Evolutionary conservation across 2,113 vertebrate species (phyloP), one percentile per base, ranked within the genome.

Genomic region (Oryzias woworae): DNA sequence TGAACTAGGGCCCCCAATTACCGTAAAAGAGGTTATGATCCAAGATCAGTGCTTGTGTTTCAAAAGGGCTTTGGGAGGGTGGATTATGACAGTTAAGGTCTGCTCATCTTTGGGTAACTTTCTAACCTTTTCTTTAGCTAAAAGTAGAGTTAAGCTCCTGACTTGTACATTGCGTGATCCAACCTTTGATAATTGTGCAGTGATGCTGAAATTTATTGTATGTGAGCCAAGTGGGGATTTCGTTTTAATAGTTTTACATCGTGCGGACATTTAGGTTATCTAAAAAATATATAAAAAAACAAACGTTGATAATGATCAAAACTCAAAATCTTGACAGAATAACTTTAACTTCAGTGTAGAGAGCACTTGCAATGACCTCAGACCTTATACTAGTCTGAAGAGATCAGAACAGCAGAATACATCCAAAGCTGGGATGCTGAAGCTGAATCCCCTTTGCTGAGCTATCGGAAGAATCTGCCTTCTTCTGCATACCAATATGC

Each of bases 401-500:
- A 88, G 84, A 88, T 85, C 85, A 82, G 81, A 87, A 85, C 81
- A 81, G 80, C 46, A 42, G 80, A 87, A 87, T 83, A 83, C 78
- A 82, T 86, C 87, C 78, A 78, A 86, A 88, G 85, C 84, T 43
- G 50, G 58, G 76, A 55, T 78, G 80, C 74, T 78, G 78, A 77
- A 82, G 83, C 68, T 48, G 68, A 83, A 84, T 84, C 78, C 78
- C 66, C 73, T 77, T 76, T 73, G 63, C 70, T 26, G 73, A 76
- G 78, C 73, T 88, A 89, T 87, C 86, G 62, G 68, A 82, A 77
- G 65, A 74, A 89, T 89, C 86, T 81, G 69, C 77, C 68, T 82
- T 84, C 77, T 75, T 88, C 82, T 88, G 87, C 90, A 91, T 90
- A 81, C 88, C 88, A 89, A 89, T 84, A 87, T 71, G 53, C 61